phyloP scores from a whole-genome alignment of 2,888 invertebrate genomes.

The Drosophila suboccidentalis region DNA sequence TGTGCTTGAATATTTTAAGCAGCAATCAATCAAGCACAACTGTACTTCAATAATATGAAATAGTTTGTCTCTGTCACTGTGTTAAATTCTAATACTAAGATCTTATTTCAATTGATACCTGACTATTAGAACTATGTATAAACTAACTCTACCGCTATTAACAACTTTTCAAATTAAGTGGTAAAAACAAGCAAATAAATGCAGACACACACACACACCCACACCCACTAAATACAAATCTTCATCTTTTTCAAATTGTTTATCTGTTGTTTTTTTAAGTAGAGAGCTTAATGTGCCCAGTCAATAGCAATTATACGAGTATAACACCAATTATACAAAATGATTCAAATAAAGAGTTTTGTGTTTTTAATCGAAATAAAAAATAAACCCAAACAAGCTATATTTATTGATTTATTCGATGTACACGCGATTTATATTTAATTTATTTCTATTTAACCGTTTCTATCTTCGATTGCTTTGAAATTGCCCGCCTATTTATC shows the following conservation, averaged over 20 bases:
- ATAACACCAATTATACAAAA: constrained; percentile 74
- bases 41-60: constrained; percentile 56
- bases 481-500: too few relatives aligned
- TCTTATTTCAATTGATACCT: constrained; percentile 77
- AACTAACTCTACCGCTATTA: constrained; percentile 64
- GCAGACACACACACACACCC: constrained; percentile 16
- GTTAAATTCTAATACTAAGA: constrained; percentile 62
- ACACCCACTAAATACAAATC: constrained; percentile 29
- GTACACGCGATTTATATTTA: background rate
- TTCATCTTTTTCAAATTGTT: constrained; percentile 44
- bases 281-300: constrained; percentile 80
- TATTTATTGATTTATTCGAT: background rate
- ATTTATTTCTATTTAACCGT: too few relatives aligned
- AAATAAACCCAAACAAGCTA: background rate
- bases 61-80: constrained; percentile 48
- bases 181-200: constrained; percentile 31
- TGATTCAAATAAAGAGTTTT: constrained; percentile 65
- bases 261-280: constrained; percentile 72
- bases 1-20: background rate
- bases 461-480: background rate
- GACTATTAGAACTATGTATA: constrained; percentile 65
- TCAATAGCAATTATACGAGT: constrained; percentile 65
- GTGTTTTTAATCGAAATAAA: constrained; percentile 50
- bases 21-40: constrained; percentile 42
- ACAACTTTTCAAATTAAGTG: constrained; percentile 61